These are phyloP conservation scores for Dicycla oo DNA, from an alignment of 2,888 invertebrate species.

Conservation along the genomic window DNA sequence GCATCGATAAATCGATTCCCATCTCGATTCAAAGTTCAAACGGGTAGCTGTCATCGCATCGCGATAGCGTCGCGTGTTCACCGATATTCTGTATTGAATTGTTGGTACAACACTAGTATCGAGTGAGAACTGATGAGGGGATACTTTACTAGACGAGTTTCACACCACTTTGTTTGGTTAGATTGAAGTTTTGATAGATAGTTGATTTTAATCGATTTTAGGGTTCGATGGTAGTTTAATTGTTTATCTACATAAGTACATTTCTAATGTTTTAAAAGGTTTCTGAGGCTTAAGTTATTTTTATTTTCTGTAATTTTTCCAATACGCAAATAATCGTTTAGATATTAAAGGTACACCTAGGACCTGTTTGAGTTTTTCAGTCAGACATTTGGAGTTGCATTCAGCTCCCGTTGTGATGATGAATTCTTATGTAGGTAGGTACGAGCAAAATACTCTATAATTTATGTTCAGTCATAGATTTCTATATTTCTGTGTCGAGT, in stretches of 20 bases:
- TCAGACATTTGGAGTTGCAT: no score
- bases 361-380: neutral
- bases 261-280: neutral
- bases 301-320: neutral
- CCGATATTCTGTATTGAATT: conserved; percentile 68
- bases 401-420: no score
- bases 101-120: conserved; percentile 67
- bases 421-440: no score
- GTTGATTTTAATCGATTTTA: conserved; percentile 4
- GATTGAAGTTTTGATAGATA: conserved; percentile 13
- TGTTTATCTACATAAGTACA: no score
- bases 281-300: neutral
- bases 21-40: conserved; percentile 69
- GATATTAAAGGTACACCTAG: no score
- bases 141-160: conserved; percentile 56
- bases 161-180: conserved; percentile 16
- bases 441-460: no score
- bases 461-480: no score
- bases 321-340: no score
- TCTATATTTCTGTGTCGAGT: no score
- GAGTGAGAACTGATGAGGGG: conserved; percentile 70
- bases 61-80: conserved; percentile 70
- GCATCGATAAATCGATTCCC: conserved; percentile 64
- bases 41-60: conserved; percentile 68
- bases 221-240: neutral